Percentiles rank a stretch among this genome's conserved stretches.
Conservation (phyloP, 1,140 invertebrate genomes). For the Megalopta genalis region DNA sequence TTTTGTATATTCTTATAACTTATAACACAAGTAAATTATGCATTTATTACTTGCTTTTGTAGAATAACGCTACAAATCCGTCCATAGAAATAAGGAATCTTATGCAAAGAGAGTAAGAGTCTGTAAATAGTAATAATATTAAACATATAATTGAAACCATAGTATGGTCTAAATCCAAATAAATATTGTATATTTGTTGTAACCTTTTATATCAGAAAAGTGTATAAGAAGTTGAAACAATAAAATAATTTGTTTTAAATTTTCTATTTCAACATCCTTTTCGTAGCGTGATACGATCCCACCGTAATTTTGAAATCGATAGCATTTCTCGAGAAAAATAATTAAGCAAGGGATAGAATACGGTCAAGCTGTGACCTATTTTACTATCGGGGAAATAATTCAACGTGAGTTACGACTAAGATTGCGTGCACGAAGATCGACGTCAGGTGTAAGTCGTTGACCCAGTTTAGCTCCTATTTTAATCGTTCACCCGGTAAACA, state of each 20-base stretch:
- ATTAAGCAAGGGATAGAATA: constrained; percentile 9
- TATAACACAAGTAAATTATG: constrained; percentile 31
- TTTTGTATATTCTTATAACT: constrained; percentile 4
- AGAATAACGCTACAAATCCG: constrained; percentile 49
- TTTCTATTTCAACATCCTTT: not conserved
- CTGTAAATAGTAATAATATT: constrained; percentile 35
- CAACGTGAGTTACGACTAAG: constrained; percentile 39
- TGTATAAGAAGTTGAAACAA: constrained; percentile 36
- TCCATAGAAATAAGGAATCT: constrained; percentile 38
- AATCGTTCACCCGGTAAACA: constrained; percentile 14
- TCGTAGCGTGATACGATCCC: not conserved
- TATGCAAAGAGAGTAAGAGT: constrained; percentile 8
- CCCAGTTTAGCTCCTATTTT: constrained; percentile 58
- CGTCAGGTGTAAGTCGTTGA: constrained; percentile 45
- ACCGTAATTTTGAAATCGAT: not conserved
- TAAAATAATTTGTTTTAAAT: constrained; percentile 37
- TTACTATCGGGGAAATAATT: constrained; percentile 38
- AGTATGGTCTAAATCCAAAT: constrained; percentile 13
- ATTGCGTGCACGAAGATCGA: constrained; percentile 41
- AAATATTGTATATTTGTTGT: constrained; percentile 40
- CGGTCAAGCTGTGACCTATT: constrained; percentile 40
- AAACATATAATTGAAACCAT: constrained; percentile 19
- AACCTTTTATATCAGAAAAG: constrained; percentile 24
- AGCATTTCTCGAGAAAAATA: constrained; percentile 1
- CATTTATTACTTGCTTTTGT: constrained; percentile 60